Base-by-base conservation (phyloP, 2,888 invertebrate genomes). In the Callimorpha dominula region DNA sequence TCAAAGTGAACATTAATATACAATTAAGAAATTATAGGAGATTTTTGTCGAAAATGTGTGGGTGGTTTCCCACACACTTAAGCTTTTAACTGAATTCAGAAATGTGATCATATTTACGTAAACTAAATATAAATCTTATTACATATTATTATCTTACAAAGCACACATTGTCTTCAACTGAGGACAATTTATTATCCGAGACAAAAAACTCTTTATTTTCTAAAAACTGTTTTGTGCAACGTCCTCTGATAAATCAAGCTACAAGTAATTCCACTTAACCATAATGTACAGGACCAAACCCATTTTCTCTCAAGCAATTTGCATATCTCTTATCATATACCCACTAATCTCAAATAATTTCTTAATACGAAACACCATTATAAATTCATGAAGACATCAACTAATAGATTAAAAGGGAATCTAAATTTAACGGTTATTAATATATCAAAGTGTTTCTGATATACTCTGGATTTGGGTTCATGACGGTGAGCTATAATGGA, bases 341-440 rank as follows among this genome's bases (percentile, higher is more conserved):
- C 68, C 54, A 42, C 62, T 52, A 70, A 68, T 17, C 65, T 68
- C 65, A 52, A 68, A 78, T 74, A 75, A 79, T 83, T 72, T 73
- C 71, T 77, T 77, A 76, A 75, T 72, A 75, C 73, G 69, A 78
- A 80, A 78, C 74, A 71, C 42, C 68, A 79, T 85, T 80, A 77
- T 70, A 70, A 68, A 84, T 85, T 85, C 80, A 84, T 78, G 78
- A 78, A 81, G 75, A 78, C 76, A 78, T 79, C 80, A 77, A 82
- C 74, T 82, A 82, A 82, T 80, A 84, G 82, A 81, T 82, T 84
- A 82, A 76, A 74, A 78, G 76, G 62, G 73, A 69, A 75, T 77
- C 65, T 63, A 68, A 76, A 75, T 82, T 74, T 84, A 79, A 81
- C 76, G 72, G 77, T 66, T 75, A 74, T 78, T 71, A 71, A 70